Base-by-base conservation (phyloP, 2,888 invertebrate genomes). In the Nomada fabriciana region DNA sequence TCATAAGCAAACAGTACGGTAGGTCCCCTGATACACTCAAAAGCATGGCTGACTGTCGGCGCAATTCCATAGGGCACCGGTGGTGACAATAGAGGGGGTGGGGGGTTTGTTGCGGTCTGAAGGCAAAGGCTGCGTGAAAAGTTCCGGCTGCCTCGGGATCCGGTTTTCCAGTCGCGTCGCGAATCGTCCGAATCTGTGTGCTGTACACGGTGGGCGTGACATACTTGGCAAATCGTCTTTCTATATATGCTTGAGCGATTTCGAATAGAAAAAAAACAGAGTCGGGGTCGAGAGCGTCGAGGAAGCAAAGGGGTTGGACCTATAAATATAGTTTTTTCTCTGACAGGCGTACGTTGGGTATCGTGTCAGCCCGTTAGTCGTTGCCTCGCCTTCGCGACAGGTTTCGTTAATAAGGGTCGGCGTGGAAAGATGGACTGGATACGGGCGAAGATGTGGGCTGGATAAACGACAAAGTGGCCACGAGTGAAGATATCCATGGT, bases 191-290 rank as follows among this genome's bases (percentile, higher is more conserved):
- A 60, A 82, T 65, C 64, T 70, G 72, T 69, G 59, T 70, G 60
- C 69, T 59, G 68, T 68, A 82, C 73, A 67, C 59, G 76, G 85
- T 87, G 87, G 91, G 91, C 90, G 91, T 90, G 91, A 83, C 86
- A 42, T 42, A 13, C 69, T 70, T 82, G 75, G 69, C 87, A 89
- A 91, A 90, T 90, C 90, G 88, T 86, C 88, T 89, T 91, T 89
- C 89, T 81, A 91, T 91, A 83, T 85, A 90, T 88, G 91, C 89
- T 83, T 88, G 89, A 91, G 85, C 83, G 90, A 89, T 89, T 91
- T 90, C 86, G 84, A 91, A 91, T 91, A 80, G 87, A 83, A 84
- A 85, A 84, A 85, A 83, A 82, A 80, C 52, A 36, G 59, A 47
- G 69, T 59, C 59, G 29, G 47, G 55, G 60, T n/a, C 73, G 5